Evolutionary conservation across 2,797 vertebrate species (phyloP), one percentile per base, ranked within the genome.

Genomic region (Kryptolebias ocellatus): DNA sequence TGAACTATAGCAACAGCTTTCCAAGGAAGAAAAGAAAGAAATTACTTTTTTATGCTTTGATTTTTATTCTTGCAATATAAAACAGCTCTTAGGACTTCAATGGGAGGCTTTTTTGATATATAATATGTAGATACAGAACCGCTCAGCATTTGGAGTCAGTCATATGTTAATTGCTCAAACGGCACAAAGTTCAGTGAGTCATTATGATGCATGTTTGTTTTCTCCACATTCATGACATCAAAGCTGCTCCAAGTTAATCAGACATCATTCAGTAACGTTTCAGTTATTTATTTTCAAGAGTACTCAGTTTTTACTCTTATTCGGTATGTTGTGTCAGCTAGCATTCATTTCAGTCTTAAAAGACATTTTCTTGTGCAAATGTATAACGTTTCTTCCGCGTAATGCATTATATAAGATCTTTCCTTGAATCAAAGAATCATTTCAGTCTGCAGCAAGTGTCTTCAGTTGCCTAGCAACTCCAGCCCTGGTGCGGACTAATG

Each of bases 401-500:
- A 78, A 85, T 76, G 75, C 76, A 79, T 89, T 92, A 91, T 90
- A 90, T 88, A 91, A 87, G 87, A 90, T 93, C 87, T 92, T 93
- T 90, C 81, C 85, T 90, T 87, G 89, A 92, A 92, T 92, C 91
- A 94, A 92, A 94, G 90, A 94, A 93, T 92, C 83, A 92, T 91
- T 94, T 93, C 90, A 91, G 90, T 92, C 89, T 93, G 89, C 90
- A 90, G 90, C 89, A 84, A 92, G 93, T 94, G 92, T 94, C 92
- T 93, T 93, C 91, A 91, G 94, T 95, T 95, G 94, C 94, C 92
- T 95, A 94, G 94, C 94, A 95, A 95, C 94, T 91, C 88, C 87
- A 89, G 83, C 88, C 88, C 90, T 84, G 80, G 89, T 86, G 87
- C 85, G 85, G 89, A 89, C 90, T 90, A 88, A 90, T 90, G 87